Percentiles rank a stretch among this genome's conserved stretches.
Conservation (phyloP, 2,888 invertebrate species). For the Sarcophaga carnaria region DNA sequence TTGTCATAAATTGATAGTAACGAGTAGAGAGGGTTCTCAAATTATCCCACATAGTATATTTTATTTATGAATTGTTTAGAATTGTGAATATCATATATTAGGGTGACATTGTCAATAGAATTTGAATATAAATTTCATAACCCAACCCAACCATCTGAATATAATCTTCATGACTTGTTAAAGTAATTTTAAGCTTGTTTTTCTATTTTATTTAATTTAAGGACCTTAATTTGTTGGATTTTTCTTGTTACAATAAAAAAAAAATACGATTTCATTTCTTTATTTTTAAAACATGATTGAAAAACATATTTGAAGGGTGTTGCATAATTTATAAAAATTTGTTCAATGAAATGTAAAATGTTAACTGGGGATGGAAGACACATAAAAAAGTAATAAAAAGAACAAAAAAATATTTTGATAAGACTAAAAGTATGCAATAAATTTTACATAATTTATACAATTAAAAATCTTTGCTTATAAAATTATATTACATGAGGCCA, state of each 20-base stretch:
- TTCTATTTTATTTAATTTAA: neutral
- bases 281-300: neutral
- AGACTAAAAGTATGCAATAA: slow-evolving; percentile 12
- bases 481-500: too few relatives aligned
- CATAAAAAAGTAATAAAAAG: neutral
- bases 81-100: neutral
- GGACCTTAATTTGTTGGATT: slow-evolving; percentile 23
- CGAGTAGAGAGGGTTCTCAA: neutral
- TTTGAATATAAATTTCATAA: slow-evolving; percentile 3
- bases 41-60: slow-evolving; percentile 2
- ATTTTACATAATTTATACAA: neutral
- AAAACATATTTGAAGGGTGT: neutral
- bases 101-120: slow-evolving; percentile 22
- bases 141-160: neutral
- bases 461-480: too few relatives aligned
- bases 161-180: slow-evolving; percentile 22
- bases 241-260: slow-evolving; percentile 8
- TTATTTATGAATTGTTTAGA: slow-evolving; percentile 41
- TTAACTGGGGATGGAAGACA: too few relatives aligned
- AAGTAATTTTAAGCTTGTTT: neutral
- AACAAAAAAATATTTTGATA: neutral
- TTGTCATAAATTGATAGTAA: neutral
- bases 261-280: neutral
- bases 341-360: slow-evolving; percentile 1
- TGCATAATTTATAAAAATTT: neutral